These are phyloP conservation scores for Philopedon plagiatum DNA, from an alignment of 2,888 invertebrate genomes.

Conservation along the genomic window DNA sequence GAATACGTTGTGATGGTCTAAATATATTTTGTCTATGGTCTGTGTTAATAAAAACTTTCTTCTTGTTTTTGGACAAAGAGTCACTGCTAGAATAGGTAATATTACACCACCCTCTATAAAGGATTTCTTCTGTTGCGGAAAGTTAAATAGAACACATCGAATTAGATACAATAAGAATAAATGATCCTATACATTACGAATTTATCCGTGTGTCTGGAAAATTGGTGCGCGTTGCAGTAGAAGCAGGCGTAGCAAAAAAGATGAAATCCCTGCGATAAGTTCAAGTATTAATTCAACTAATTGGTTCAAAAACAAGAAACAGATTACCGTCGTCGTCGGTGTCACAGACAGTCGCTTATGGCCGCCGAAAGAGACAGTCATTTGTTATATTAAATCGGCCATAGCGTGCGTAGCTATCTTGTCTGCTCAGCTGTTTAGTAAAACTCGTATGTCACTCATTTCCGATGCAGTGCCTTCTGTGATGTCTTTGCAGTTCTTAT, in stretches of 20 bases:
- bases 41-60: too few species aligned
- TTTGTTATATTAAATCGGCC: slow-evolving; percentile 70
- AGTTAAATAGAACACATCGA: too few species aligned
- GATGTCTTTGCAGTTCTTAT: slow-evolving; percentile 54
- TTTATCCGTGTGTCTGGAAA: slow-evolving; percentile 15
- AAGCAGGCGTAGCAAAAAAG: slow-evolving; percentile 24
- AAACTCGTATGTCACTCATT: slow-evolving; percentile 70
- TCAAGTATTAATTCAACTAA: slow-evolving; percentile 33
- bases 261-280: slow-evolving; percentile 20
- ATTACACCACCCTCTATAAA: too few species aligned
- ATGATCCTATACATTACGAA: not conserved
- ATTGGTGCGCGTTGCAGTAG: slow-evolving; percentile 5
- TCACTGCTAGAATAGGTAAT: too few species aligned
- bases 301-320: slow-evolving; percentile 63
- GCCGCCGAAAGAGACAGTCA: slow-evolving; percentile 67
- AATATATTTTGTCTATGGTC: too few species aligned
- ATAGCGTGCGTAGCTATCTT: slow-evolving; percentile 68
- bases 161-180: too few species aligned
- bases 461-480: slow-evolving; percentile 66
- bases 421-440: slow-evolving; percentile 70
- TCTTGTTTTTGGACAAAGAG: too few species aligned
- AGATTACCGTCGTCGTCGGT: slow-evolving; percentile 63
- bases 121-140: too few species aligned
- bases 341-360: slow-evolving; percentile 63
- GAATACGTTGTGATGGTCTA: too few species aligned